Evolutionary conservation across 1,140 invertebrate species (phyloP), one percentile per base, ranked within the genome.

Genomic region (Macrosteles quadrilineatus): DNA sequence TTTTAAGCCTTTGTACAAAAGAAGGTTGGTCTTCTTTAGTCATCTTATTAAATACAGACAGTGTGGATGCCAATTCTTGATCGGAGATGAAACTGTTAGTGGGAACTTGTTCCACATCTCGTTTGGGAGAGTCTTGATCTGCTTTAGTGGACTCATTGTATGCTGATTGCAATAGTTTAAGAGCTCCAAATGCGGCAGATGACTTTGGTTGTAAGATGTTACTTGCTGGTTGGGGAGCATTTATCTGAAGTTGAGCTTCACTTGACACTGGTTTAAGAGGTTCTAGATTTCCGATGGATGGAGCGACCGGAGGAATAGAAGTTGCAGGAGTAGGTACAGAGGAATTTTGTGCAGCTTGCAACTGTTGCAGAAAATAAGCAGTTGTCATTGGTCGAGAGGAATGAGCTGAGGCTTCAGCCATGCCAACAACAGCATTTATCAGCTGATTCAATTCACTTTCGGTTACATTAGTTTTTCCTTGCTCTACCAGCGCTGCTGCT

Each of bases 401-500:
- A 36, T 45, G 36, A 31, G 57, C 83, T 14, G 83, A 81, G 6
- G 81, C 79, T 67, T 83, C 77, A 0, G 85, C 84, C 83, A 90
- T 87, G 67, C 86, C 83, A 29, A 91, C 87, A 21, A 92, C 90
- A 19, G 91, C 87, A 71, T 91, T 90, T 9, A 93, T 88, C 1
- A 94, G 80, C 59, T 87, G 87, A 77, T 91, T 89, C 53, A 94
- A 79, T 76, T 94, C 90, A 50, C 87, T 86, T 62, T 90, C 87
- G 1, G 88, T 87, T 0, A 94, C 87, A 79, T 93, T 87, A 0
- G 88, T 90, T 78, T 89, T 88, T 40, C 91, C 92, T 80, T 92
- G 90, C 6, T 87, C 84, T 0, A 92, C 80, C 40, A 94, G 78
- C 9, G 90, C 91, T 27, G 85, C 87, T 0, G 92, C 90, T 75